Percentiles rank a stretch among this genome's conserved stretches.
Evolutionary conservation across 2,888 invertebrate species (phyloP).

Genomic region (Trichogramma dendrolimi): DNA sequence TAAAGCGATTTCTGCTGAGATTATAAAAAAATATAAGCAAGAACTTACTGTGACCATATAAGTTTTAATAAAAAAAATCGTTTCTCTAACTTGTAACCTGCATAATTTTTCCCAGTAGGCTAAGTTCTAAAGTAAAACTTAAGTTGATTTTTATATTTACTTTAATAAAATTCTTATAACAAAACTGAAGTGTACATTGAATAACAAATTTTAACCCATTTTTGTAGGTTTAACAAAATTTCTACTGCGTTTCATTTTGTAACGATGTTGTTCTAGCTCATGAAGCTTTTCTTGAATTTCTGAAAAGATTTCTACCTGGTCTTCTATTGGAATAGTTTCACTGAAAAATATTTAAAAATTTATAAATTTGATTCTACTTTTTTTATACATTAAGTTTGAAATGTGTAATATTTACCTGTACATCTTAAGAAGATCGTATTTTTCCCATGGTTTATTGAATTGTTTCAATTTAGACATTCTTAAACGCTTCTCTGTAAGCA

Average conservation of each 20-base stretch:
- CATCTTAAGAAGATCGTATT: slow-evolving; percentile 89
- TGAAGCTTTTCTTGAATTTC: slow-evolving; percentile 76
- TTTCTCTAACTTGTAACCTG: slow-evolving; percentile 15
- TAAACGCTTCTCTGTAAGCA: slow-evolving; percentile 55
- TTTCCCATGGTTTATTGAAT: slow-evolving; percentile 73
- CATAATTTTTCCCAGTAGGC: neutral
- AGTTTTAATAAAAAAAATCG: slow-evolving; percentile 25
- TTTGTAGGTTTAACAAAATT: slow-evolving; percentile 59
- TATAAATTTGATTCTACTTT: neutral
- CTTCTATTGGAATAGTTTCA: slow-evolving; percentile 80
- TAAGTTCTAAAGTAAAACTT: slow-evolving; percentile 6
- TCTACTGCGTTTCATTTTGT: slow-evolving; percentile 61
- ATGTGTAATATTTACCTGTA: slow-evolving; percentile 62
- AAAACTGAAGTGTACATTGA: slow-evolving; percentile 13
- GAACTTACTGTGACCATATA: slow-evolving; percentile 20
- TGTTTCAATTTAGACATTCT: slow-evolving; percentile 54
- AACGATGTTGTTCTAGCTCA: slow-evolving; percentile 65
- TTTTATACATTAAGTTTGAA: neutral
- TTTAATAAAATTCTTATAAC: slow-evolving; percentile 17
- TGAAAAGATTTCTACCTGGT: slow-evolving; percentile 78
- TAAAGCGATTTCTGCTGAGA: slow-evolving; percentile 15
- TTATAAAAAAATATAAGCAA: slow-evolving; percentile 25
- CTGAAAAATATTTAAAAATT: slow-evolving; percentile 50
- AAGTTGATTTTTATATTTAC: slow-evolving; percentile 15
- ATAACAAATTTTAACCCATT: slow-evolving; percentile 18